phyloP scores from a whole-genome alignment of 2,888 invertebrate species.

The Andrena marginata region DNA sequence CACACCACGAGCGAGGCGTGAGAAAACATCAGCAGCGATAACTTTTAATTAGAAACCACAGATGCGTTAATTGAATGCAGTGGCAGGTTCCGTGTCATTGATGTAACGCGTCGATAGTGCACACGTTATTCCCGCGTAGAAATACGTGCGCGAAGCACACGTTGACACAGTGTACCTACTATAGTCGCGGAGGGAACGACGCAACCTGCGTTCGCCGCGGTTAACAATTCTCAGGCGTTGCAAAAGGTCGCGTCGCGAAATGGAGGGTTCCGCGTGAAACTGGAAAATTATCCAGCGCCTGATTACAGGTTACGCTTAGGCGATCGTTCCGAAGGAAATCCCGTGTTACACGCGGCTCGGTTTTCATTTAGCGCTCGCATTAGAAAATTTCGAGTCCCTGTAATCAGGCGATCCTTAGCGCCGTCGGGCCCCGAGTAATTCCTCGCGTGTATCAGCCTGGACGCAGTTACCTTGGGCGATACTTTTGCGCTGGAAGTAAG shows the following conservation, averaged over 20 bases:
- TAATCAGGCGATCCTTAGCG: constrained; percentile 23
- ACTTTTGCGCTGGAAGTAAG: constrained; percentile 31
- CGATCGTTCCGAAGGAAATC: constrained; percentile 51
- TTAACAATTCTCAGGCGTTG: constrained; percentile 17
- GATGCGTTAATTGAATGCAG: too few species aligned
- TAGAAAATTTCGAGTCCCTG: constrained; percentile 21
- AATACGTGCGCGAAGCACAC: not conserved
- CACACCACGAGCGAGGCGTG: too few species aligned
- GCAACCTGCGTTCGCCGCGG: not conserved
- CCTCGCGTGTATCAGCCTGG: constrained; percentile 11
- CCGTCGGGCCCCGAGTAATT: not conserved
- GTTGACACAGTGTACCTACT: not conserved
- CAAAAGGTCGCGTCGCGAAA: constrained; percentile 30
- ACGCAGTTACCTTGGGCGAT: constrained; percentile 25
- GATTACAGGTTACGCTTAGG: constrained; percentile 27
- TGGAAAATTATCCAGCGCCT: constrained; percentile 23
- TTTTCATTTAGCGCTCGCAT: constrained; percentile 8
- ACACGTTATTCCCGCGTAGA: not conserved
- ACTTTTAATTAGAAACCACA: too few species aligned
- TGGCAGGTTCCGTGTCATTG: constrained; percentile 24
- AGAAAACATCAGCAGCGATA: too few species aligned
- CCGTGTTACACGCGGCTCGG: not conserved
- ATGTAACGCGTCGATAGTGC: constrained; percentile 22
- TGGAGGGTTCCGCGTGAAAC: not conserved
- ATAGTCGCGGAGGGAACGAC: not conserved